phyloP scores from a whole-genome alignment of 1,140 invertebrate genomes.

The Drosophila kohkoa region DNA sequence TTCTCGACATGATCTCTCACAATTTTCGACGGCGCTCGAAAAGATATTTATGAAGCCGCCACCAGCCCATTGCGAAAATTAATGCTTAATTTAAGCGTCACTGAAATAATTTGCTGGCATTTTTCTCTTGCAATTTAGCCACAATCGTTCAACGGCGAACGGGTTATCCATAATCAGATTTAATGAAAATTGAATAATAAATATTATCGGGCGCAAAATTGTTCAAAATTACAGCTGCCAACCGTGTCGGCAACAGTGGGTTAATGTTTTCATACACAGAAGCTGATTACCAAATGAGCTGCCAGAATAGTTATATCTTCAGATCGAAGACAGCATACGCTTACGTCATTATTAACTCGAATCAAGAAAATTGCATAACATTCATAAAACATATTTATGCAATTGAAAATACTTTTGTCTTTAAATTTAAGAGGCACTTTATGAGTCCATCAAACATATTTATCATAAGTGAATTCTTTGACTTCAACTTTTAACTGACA shows the following conservation, averaged over 20 bases:
- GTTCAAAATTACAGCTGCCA: slow-evolving; percentile 64
- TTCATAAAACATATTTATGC: neutral
- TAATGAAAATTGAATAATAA: slow-evolving; percentile 83
- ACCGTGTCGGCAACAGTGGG: slow-evolving; percentile 22
- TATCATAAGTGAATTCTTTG: neutral
- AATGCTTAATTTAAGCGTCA: slow-evolving; percentile 80
- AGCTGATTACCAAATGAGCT: slow-evolving; percentile 31
- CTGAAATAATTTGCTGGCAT: slow-evolving; percentile 71
- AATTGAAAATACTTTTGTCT: no score
- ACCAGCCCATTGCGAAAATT: slow-evolving; percentile 56
- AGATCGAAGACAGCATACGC: neutral
- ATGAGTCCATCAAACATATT: neutral
- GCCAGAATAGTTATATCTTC: neutral
- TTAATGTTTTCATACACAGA: slow-evolving; percentile 45
- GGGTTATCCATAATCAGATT: slow-evolving; percentile 72
- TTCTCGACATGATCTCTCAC: slow-evolving; percentile 50
- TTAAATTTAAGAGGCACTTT: no score
- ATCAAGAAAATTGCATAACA: neutral
- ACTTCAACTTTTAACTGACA: neutral
- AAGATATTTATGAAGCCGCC: slow-evolving; percentile 65
- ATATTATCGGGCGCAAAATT: slow-evolving; percentile 73
- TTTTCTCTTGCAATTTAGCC: slow-evolving; percentile 44
- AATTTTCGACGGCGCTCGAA: slow-evolving; percentile 28
- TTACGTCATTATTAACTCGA: neutral
- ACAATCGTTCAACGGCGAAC: slow-evolving; percentile 43